Conservation (phyloP, 2,888 invertebrate species). For the Pseudococcus longispinus region DNA sequence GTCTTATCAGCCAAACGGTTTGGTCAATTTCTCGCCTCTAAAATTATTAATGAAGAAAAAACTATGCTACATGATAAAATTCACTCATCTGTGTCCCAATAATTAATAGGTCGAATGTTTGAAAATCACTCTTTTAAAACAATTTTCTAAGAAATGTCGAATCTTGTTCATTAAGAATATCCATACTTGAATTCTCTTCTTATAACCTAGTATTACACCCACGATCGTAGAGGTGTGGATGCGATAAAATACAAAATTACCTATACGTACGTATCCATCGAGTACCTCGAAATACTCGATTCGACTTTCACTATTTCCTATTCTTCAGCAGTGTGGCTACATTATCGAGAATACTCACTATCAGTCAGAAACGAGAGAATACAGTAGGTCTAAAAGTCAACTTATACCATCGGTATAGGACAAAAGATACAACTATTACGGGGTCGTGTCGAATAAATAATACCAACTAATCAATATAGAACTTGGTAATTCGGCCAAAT, state of each 20-base stretch:
- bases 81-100: neutral
- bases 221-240: neutral
- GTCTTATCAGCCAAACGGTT: neutral
- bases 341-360: neutral
- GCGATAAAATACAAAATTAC: neutral
- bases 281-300: neutral
- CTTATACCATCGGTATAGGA: neutral
- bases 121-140: neutral
- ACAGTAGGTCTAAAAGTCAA: neutral
- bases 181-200: neutral
- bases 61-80: neutral
- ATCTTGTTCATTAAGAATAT: neutral
- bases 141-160: neutral
- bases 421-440: neutral
- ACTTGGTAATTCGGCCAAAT: slow-evolving; percentile 7
- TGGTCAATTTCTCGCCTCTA: neutral
- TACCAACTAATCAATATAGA: slow-evolving; percentile 14
- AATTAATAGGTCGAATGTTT: neutral
- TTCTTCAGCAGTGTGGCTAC: neutral
- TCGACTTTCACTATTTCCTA: neutral
- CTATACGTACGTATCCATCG: neutral
- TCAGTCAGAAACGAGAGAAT: too few species aligned
- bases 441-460: slow-evolving; percentile 19
- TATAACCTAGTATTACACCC: neutral
- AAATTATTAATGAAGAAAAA: neutral